Base-by-base conservation (phyloP, 2,113 vertebrate genomes). In the Uropsilus gracilis region DNA sequence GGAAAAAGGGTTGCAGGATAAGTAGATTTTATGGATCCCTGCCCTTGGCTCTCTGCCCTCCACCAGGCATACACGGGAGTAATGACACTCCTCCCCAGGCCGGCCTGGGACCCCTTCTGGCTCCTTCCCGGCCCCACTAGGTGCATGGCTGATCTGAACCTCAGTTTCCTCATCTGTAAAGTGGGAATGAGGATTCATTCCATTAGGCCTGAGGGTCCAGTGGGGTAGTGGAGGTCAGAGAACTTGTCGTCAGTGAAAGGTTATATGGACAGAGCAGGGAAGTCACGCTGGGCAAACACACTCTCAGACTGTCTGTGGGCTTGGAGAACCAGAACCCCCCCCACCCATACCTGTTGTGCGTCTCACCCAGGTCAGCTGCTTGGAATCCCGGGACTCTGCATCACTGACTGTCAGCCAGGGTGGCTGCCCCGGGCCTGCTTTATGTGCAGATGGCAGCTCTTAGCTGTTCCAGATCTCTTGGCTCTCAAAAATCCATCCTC, bases 121-220 rank as follows among this genome's bases (percentile, higher is more conserved):
- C 28, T 86, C 18, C 42, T 50, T 86, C 16, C 69, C 76, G 55
- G 18, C 26, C 73, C 13, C 73, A 55, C 18, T 32, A n/a, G 81
- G 9, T 32, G 1, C 17, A 14, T 17, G 59, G 10, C 39, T 72
- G 34, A 42, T 55, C 32, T 26, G 53, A 61, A 39, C 50, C n/a
- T 94, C 84, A 50, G 24, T 94, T 82, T 95, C 50, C n/a, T 55
- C 18, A 28, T n/a, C n/a, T n/a, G n/a, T n/a, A n/a, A n/a, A n/a
- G n/a, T n/a, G n/a, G 34, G 8, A n/a, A 66, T 16, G 14, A 90
- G 59, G 42, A 86, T 37, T 37, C 48, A 5, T 18, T 22, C 11
- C 64, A 59, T 22, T 94, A 69, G n/a, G 39, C 53, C 26, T 13
- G 59, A 76, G 72, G 42, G 37, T 68, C 46, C 12, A 4, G 12